These are phyloP conservation scores for Phyllotreta striolata DNA, from an alignment of 2,888 invertebrate genomes.

Conservation along the genomic window DNA sequence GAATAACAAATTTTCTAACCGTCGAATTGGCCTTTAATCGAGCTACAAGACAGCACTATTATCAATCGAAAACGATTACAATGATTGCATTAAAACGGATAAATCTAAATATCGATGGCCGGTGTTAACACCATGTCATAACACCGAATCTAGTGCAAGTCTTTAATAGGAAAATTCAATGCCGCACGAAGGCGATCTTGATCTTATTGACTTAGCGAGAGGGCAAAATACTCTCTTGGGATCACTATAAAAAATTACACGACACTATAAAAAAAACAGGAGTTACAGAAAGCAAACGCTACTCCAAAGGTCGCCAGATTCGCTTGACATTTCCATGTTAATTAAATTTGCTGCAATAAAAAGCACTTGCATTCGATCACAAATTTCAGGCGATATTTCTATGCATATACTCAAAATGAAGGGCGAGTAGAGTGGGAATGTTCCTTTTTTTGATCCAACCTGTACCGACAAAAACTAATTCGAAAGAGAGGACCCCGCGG, in stretches of 20 bases:
- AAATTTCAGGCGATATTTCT: not conserved
- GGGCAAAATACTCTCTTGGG: slow-evolving; percentile 7
- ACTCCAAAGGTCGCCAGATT: slow-evolving; percentile 15
- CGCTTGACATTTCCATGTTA: slow-evolving; percentile 20
- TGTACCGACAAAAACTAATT: too few species aligned
- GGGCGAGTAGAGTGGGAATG: too few species aligned
- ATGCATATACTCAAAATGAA: too few species aligned
- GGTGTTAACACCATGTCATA: not conserved
- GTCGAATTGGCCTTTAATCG: too few species aligned
- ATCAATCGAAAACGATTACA: too few species aligned
- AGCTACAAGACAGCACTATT: too few species aligned
- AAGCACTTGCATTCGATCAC: not conserved
- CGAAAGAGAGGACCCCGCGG: too few species aligned
- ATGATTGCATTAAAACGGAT: too few species aligned
- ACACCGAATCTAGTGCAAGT: slow-evolving; percentile 9
- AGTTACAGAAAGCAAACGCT: slow-evolving; percentile 5
- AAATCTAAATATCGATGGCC: not conserved
- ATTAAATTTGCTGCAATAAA: slow-evolving; percentile 14
- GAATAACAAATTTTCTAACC: too few species aligned
- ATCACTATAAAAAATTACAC: slow-evolving; percentile 8
- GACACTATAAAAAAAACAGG: slow-evolving; percentile 11
- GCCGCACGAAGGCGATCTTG: slow-evolving; percentile 3
- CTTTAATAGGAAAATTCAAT: slow-evolving; percentile 10
- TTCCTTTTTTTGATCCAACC: too few species aligned
- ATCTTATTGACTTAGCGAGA: slow-evolving; percentile 6